phyloP scores from a whole-genome alignment of 2,888 invertebrate species.

The Philhelius pedissequus region DNA sequence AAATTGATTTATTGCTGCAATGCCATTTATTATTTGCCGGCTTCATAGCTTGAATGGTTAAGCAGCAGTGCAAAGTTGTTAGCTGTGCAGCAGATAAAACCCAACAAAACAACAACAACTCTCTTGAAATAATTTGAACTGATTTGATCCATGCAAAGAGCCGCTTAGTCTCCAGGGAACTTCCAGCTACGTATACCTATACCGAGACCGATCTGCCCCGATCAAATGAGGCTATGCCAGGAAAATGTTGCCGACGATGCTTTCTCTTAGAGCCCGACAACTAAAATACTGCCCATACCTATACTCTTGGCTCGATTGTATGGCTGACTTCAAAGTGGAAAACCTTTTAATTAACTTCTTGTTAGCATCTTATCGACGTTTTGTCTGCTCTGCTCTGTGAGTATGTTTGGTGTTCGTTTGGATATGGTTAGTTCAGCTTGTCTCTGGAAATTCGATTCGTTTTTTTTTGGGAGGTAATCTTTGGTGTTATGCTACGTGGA shows the following conservation, averaged over 20 bases:
- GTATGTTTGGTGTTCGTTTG: neutral
- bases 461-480: constrained; percentile 39
- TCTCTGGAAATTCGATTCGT: constrained; percentile 31
- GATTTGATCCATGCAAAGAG: constrained; percentile 61
- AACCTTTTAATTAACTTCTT: constrained; percentile 69
- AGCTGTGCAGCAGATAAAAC: constrained; percentile 2
- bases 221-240: constrained; percentile 6
- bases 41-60: constrained; percentile 40
- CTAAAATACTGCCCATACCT: too few species aligned
- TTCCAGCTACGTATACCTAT: neutral
- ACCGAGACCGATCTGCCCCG: neutral
- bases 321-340: constrained; percentile 33
- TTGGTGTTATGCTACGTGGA: constrained; percentile 30
- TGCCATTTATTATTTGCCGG: constrained; percentile 57
- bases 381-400: constrained; percentile 16
- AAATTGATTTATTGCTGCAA: constrained; percentile 67
- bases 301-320: neutral
- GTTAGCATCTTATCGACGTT: constrained; percentile 59
- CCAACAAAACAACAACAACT: neutral
- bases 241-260: constrained; percentile 42
- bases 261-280: constrained; percentile 54
- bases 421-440: neutral
- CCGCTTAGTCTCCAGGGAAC: constrained; percentile 31
- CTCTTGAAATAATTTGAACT: constrained; percentile 30
- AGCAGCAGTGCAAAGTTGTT: constrained; percentile 15